Evolutionary conservation across 2,113 vertebrate species (phyloP), one percentile per base, ranked within the genome.

Genomic region (Coptodon rendalli): DNA sequence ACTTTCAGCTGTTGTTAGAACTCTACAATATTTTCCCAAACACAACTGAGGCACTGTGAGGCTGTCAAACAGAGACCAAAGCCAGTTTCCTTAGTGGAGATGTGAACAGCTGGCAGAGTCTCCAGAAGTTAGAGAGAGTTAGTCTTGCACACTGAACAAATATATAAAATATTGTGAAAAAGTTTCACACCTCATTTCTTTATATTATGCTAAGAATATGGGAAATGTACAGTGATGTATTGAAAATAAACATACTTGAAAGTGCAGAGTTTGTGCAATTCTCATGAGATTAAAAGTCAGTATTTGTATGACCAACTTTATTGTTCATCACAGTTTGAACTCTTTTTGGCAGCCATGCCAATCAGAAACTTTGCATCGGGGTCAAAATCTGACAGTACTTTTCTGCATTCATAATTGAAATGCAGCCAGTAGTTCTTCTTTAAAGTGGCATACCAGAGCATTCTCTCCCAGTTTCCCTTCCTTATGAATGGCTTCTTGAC

Each of bases 1-100:
- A 93, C 89, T 87, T 93, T 97, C 98, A 98, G 98, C 98, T 98
- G 98, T 95, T 96, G 87, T 87, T 82, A 86, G 91, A 94, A 92
- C 91, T 95, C 96, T 94, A 92, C 94, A 89, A 87, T 93, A 86
- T 79, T 93, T 94, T 91, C 92, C 88, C 61, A 56, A 79, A 52
- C 53, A 48, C 85, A 85, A 90, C 91, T 90, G 73, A n/a, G 56
- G 81, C 83, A 85, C 87, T 87, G 85, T 84, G 84, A 79, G 89
- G 84, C 89, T 93, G 92, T 94, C 94, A 95, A 85, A 63, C 45
- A 63, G 16, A 83, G 82, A 90, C 71, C 61, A 88, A 86, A 86
- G 80, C 48, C 53, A 45, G 54, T 79, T 76, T 53, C 57, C 78
- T 85, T 54, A 34, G 54, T 87, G 66, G 85, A 85, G 80, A 82